These are phyloP conservation scores for Brachionus asplanchnoidis DNA, from an alignment of 1,140 invertebrate genomes.

Conservation along the genomic window DNA sequence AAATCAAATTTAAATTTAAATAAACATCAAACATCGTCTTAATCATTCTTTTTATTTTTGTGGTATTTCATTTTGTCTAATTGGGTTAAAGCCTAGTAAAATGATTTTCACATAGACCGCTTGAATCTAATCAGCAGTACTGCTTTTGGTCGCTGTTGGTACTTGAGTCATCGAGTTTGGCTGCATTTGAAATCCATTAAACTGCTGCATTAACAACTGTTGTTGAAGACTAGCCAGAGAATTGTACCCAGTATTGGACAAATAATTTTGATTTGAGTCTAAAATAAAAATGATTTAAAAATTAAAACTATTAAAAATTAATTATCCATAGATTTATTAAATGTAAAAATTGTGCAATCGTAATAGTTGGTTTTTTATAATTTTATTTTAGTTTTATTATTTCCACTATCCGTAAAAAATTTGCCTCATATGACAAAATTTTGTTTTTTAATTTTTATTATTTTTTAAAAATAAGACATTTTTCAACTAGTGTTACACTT, in stretches of 20 bases:
- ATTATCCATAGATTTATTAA: too few relatives aligned
- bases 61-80: background rate
- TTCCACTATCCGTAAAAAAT: too few relatives aligned
- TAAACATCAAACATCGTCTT: conserved; percentile 32
- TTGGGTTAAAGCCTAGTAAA: conserved; percentile 17
- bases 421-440: too few relatives aligned
- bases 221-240: conserved; percentile 9
- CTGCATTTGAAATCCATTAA: background rate
- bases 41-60: conserved; percentile 30
- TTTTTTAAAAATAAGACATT: too few relatives aligned
- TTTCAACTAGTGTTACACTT: too few relatives aligned
- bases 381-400: too few relatives aligned
- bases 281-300: background rate
- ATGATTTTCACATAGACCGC: background rate
- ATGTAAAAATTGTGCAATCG: too few relatives aligned
- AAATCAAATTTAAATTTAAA: conserved; percentile 15
- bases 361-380: too few relatives aligned
- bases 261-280: conserved; percentile 13
- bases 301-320: background rate
- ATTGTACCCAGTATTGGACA: background rate
- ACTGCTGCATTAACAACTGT: background rate
- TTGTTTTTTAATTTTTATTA: too few relatives aligned
- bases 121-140: background rate
- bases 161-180: background rate
- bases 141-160: background rate